Percentiles rank a stretch among this genome's conserved stretches.
Conservation (phyloP, 2,797 vertebrate species). For the Gouania willdenowi region DNA sequence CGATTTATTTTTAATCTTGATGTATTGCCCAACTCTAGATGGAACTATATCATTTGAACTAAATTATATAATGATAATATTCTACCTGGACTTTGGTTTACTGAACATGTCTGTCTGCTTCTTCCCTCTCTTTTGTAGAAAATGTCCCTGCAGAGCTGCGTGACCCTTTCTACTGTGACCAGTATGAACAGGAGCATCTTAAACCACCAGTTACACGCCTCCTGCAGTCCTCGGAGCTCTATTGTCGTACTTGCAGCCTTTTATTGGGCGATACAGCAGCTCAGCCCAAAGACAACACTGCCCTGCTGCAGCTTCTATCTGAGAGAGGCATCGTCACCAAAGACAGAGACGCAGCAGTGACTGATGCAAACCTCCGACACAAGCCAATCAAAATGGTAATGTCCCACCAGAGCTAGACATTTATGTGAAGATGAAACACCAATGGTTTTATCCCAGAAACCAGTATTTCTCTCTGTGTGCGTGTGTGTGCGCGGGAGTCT, state of each 20-base stretch:
- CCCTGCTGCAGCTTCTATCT: slow-evolving; percentile 78
- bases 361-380: slow-evolving; percentile 79
- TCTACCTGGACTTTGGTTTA: too few relatives aligned
- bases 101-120: slow-evolving; percentile 21
- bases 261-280: slow-evolving; percentile 50
- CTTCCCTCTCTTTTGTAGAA: slow-evolving; percentile 65
- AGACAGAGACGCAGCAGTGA: slow-evolving; percentile 74
- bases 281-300: slow-evolving; percentile 75
- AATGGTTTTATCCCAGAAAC: too few relatives aligned
- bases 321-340: slow-evolving; percentile 72
- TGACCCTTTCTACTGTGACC: slow-evolving; percentile 93
- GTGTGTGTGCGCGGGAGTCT: too few relatives aligned
- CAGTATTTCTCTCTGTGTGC: too few relatives aligned
- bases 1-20: too few relatives aligned
- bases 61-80: too few relatives aligned
- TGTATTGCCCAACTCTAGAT: too few relatives aligned
- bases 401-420: too few relatives aligned
- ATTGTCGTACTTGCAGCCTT: slow-evolving; percentile 83
- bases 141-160: slow-evolving; percentile 87
- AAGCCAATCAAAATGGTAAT: slow-evolving; percentile 92
- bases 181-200: slow-evolving; percentile 93
- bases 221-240: slow-evolving; percentile 85
- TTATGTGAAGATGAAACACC: too few relatives aligned
- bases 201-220: slow-evolving; percentile 87
- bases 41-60: too few relatives aligned